Conservation (phyloP, 2,797 vertebrate genomes). For the Atherinosoma microstoma region DNA sequence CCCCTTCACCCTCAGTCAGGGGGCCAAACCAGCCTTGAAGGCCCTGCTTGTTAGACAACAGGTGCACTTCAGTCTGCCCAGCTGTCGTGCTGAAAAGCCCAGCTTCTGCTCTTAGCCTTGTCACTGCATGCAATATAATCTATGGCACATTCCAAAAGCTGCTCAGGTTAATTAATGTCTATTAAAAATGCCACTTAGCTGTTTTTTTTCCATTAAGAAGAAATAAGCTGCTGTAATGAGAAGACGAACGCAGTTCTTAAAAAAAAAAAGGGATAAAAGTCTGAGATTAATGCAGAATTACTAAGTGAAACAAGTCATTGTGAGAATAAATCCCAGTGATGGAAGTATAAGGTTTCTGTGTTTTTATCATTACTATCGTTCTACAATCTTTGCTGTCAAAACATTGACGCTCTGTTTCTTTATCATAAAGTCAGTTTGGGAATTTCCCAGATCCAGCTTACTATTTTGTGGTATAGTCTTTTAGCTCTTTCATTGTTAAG, state of each 20-base stretch:
- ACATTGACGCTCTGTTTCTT: conserved; percentile 40
- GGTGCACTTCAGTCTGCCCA: conserved; percentile 80
- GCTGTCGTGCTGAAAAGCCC: conserved; percentile 70
- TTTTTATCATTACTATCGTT: conserved; percentile 33
- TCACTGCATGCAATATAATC: conserved; percentile 68
- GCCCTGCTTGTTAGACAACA: conserved; percentile 81
- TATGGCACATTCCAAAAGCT: conserved; percentile 70
- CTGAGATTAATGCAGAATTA: neutral
- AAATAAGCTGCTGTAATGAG: conserved; percentile 1
- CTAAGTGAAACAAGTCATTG: neutral
- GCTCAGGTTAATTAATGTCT: conserved; percentile 66
- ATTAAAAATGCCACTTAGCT: conserved; percentile 47
- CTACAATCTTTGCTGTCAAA: conserved; percentile 42
- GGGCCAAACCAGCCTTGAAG: conserved; percentile 68
- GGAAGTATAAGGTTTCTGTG: conserved; percentile 27
- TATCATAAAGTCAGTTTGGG: conserved; percentile 1
- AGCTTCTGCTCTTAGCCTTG: conserved; percentile 65
- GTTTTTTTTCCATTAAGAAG: conserved; percentile 28
- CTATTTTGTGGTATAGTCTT: conserved; percentile 47
- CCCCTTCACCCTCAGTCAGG: conserved; percentile 69
- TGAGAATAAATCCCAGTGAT: conserved; percentile 13
- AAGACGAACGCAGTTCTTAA: conserved; percentile 7
- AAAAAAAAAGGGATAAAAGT: neutral
- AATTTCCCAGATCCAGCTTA: conserved; percentile 33
- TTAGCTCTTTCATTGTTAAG: conserved; percentile 23